Evolutionary conservation across 2,888 invertebrate genomes (phyloP), one percentile per base, ranked within the genome.

Genomic region (Drosophila prostipennis): DNA sequence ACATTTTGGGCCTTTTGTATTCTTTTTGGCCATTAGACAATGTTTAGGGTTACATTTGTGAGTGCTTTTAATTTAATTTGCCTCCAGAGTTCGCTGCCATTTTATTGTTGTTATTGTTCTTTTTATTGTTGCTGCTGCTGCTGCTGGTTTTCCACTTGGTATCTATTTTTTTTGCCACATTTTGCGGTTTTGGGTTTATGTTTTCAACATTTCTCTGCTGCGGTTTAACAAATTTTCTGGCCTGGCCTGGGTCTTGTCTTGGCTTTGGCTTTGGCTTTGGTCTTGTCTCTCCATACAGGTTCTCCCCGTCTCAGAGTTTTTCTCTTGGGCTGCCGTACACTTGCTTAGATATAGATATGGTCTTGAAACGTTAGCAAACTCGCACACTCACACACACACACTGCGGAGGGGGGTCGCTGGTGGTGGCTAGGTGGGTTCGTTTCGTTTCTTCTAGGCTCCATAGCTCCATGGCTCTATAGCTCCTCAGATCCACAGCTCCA

Each of bases 331-430:
- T 64, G 54, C 46, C 77, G 74, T 80, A 84, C 81, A 84, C 81
- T 76, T 81, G 80, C 79, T 82, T 76, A 79, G 82, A 84, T 81
- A 84, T 79, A 84, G 85, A 82, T 82, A 84, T 84, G 76, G 76
- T 77, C 80, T 73, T 72, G 78, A 74, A 81, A 76, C 78, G 80
- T 78, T 80, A 78, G 81, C 74, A 71, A 79, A 80, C 80, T 77
- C 56, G 74, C 71, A 70, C 67, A 70, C 40, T 56, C 52, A 46
- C 37, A 48, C 52, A 36, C 49, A 55, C 37, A 26, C n/a, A n/a
- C 19, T 43, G 19, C 45, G 54, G 63, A 64, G 60, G 81, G 74
- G 79, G 84, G 85, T 84, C 74, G 48, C 34, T 48, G 48, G 16
- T 10, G 79, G 68, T 53, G 57, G 57, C 52, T 55, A 54, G 45